Evolutionary conservation across 2,888 invertebrate genomes (phyloP).

Genomic region (Lasioglossum zephyrum): DNA sequence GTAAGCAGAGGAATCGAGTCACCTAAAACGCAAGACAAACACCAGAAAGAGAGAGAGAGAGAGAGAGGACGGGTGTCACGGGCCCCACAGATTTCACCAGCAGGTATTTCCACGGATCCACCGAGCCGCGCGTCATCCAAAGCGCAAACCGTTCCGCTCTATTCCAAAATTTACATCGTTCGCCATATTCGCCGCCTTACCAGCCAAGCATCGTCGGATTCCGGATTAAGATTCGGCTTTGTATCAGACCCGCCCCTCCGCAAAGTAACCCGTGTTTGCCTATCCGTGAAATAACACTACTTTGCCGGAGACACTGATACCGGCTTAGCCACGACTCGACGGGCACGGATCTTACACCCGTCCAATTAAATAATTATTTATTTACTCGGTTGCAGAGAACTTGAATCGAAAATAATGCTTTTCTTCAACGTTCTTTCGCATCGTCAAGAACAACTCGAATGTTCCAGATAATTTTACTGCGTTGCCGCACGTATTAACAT

Average conservation of each 20-base stretch:
- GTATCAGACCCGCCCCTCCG: conserved; percentile 25
- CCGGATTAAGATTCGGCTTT: conserved; percentile 52
- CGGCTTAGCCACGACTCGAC: not conserved
- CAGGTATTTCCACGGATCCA: conserved; percentile 51
- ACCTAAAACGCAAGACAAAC: conserved; percentile 75
- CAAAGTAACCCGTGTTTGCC: conserved; percentile 44
- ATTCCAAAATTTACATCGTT: conserved; percentile 73
- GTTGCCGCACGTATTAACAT: no score
- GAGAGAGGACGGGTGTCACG: conserved; percentile 57
- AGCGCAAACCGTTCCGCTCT: conserved; percentile 58
- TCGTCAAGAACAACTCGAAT: not conserved
- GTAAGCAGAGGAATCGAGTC: conserved; percentile 67
- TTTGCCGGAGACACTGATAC: conserved; percentile 3
- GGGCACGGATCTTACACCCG: not conserved
- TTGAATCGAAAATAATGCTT: no score
- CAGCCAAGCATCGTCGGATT: conserved; percentile 47
- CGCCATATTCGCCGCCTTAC: conserved; percentile 41
- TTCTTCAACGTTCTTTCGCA: no score
- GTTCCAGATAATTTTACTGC: no score
- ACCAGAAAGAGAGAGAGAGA: conserved; percentile 7
- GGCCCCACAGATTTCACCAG: conserved; percentile 60
- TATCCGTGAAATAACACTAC: conserved; percentile 52
- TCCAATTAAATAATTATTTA: conserved; percentile 10
- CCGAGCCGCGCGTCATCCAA: conserved; percentile 11
- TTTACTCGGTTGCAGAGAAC: not conserved